These are phyloP conservation scores for Ichneumoninae sp. DNA, from an alignment of 2,888 invertebrate genomes.

Conservation along the genomic window DNA sequence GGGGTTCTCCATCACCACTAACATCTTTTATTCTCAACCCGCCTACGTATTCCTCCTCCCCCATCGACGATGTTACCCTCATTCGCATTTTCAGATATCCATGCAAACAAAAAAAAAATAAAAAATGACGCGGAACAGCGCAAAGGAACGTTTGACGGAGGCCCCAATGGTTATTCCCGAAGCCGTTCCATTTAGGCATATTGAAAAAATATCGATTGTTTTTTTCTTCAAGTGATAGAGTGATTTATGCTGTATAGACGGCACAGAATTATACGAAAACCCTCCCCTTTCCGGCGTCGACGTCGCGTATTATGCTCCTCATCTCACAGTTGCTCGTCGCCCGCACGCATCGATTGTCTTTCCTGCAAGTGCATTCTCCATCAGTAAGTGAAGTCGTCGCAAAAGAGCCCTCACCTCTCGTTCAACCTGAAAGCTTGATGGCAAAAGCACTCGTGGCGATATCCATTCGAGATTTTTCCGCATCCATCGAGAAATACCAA, in stretches of 20 bases:
- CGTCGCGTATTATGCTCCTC: constrained; percentile 18
- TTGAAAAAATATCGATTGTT: constrained; percentile 79
- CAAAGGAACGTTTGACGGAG: constrained; percentile 59
- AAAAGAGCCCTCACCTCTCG: constrained; percentile 55
- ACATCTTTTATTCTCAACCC: constrained; percentile 67
- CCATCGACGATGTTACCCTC: constrained; percentile 66
- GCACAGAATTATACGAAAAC: constrained; percentile 5
- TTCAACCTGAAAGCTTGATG: constrained; percentile 51
- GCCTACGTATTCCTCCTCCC: constrained; percentile 59
- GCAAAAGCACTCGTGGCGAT: constrained; percentile 33
- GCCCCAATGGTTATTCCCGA: constrained; percentile 52
- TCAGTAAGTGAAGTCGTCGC: constrained; percentile 35
- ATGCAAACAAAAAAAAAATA: constrained; percentile 41
- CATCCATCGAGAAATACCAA: constrained; percentile 67
- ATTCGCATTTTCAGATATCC: constrained; percentile 51
- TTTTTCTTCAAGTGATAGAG: constrained; percentile 73
- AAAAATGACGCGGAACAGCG: constrained; percentile 42
- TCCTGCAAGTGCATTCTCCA: constrained; percentile 53
- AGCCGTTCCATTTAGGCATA: constrained; percentile 76
- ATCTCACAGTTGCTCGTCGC: constrained; percentile 19
- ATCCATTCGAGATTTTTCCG: constrained; percentile 49
- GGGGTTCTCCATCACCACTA: constrained; percentile 59
- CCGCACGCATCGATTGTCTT: constrained; percentile 55
- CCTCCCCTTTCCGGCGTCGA: background rate
- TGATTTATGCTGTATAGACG: constrained; percentile 23